Base-by-base conservation (phyloP, 2,797 vertebrate genomes). In the Hoplostethus atlanticus region DNA sequence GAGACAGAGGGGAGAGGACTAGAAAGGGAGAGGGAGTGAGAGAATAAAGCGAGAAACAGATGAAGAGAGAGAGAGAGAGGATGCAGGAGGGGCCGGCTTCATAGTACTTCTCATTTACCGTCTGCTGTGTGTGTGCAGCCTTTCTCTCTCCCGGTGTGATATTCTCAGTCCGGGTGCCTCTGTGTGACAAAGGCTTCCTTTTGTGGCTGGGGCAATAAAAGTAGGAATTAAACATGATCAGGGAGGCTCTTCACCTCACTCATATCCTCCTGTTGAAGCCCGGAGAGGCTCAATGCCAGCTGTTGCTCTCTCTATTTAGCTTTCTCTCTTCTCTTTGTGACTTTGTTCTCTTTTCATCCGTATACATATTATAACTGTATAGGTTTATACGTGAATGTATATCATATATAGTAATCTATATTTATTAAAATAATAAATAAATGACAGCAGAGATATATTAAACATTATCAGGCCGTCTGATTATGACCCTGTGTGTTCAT, bases 211-310 rank as follows among this genome's bases (percentile, higher is more conserved):
- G 64, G 70, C 83, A 81, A 85, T 89, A 75, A 81, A 86, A 89
- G 81, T 48, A 25, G 56, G 82, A 87, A 87, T 89, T 81, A 85
- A 80, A 80, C 76, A 56, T 44, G 69, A 86, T 86, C 77, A 67
- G 61, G 80, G 67, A 5, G 7, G 76, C 59, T 78, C 80, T 80
- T 74, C 72, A 76, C 76, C 84, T 77, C 57, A 68, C 68, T 71
- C 71, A 34, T 38, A 64, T 83, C 61, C 68, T 69, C 64, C 55
- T 0, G 42, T 31, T 13, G 68, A 62, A 68, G 59, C 56, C 63
- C 9, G 0, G 2, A 0, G 75, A 50, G 56, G 36, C 72, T 56
- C 15, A 38, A 40, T 6, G 16, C 28, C 47, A 30, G 44, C 40
- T 5, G 42, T 48, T 28, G 54, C 47, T 31, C 47, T 44, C 53